Evolutionary conservation across 2,113 vertebrate genomes (phyloP), one percentile per base, ranked within the genome.

Genomic region (Drymodes brunneopygia): DNA sequence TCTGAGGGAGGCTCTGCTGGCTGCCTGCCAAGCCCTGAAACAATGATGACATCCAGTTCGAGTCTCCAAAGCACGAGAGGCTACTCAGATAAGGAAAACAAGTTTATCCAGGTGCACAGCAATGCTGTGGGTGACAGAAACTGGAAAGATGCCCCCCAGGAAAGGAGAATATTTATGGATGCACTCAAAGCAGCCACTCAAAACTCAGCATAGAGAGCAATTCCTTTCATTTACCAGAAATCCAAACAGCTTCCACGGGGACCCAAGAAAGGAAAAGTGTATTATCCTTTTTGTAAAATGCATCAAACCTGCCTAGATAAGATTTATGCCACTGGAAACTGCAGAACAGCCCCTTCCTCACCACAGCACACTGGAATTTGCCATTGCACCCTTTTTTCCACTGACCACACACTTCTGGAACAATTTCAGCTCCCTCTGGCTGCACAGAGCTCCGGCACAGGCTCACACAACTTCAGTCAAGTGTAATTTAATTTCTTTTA

Each of bases 51-150:
- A 93, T 45, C 82, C 92, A 80, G 23, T 29, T 57, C 42, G 22
- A 56, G 15, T 10, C 92, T 69, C 61, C 53, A 33, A 61, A 94
- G 94, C 94, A 57, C 15, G 0, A 47, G 20, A 61, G 62, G 66
- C 70, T 73, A 23, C 20, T 38, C 38, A 51, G 92, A 67, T 64
- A 79, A 82, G 61, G 16, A 84, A 91, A 91, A 81, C 79, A 65
- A 92, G 62, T 73, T 88, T 69, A 96, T 88, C 47, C 92, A 86
- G 90, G 71, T 82, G 67, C 92, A 81, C 71, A 50, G 80, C 75
- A 51, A 36, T 1, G 45, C 4, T 45, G 15, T 1, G 29, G 53
- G 38, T 2, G 1, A 31, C 0, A 62, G 60, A 29, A 89, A 62
- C 21, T 16, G n/a, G 6, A 31, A 51, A 85, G 53, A 20, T 6